Conservation (phyloP, 2,113 vertebrate species). For the Heptranchias perlo region DNA sequence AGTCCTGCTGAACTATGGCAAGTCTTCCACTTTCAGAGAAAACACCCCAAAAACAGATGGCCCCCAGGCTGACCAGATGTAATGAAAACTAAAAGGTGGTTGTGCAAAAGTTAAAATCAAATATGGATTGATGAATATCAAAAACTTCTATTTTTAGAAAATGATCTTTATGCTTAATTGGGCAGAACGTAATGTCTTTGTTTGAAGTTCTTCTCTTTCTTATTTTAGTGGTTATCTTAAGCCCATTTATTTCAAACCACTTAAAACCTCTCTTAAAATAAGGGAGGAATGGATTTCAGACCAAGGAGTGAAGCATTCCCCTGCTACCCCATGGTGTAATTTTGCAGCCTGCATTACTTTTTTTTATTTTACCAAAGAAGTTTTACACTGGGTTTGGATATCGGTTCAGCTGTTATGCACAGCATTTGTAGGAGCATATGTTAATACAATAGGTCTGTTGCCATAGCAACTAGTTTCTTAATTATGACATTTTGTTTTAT, state of each 20-base stretch:
- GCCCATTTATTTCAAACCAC: neutral
- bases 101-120: neutral
- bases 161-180: neutral
- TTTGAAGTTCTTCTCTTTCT: neutral
- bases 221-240: neutral
- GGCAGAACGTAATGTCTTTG: neutral
- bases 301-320: neutral
- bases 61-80: neutral
- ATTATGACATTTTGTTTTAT: neutral
- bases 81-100: neutral
- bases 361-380: neutral
- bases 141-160: neutral
- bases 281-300: neutral
- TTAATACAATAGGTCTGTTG: neutral
- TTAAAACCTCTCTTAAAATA: neutral
- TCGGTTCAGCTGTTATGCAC: neutral
- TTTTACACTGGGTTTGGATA: neutral
- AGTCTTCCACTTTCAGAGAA: neutral
- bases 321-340: neutral
- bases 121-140: neutral
- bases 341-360: neutral
- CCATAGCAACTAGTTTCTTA: neutral
- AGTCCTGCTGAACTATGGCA: neutral
- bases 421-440: neutral
- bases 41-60: neutral